phyloP scores from a whole-genome alignment of 2,888 invertebrate genomes.

The Polyploca ridens region DNA sequence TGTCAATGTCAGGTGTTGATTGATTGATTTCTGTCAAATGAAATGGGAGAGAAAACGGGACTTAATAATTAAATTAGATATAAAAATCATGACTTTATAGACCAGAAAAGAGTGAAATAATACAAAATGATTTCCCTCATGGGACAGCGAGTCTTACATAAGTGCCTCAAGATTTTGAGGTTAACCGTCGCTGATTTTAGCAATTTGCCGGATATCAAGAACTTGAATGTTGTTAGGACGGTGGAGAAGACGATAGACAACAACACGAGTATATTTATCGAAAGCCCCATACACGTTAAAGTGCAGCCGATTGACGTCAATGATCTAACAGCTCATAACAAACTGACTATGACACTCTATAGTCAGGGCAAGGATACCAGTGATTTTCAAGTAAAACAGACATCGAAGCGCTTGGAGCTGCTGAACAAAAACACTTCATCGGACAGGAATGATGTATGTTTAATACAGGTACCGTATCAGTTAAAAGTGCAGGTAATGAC shows the following conservation, averaged over 20 bases:
- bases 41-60: slow-evolving; percentile 39
- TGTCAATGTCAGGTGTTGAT: slow-evolving; percentile 65
- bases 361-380: slow-evolving; percentile 73
- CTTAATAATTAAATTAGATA: slow-evolving; percentile 48
- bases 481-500: slow-evolving; percentile 75
- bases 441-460: slow-evolving; percentile 74
- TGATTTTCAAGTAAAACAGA: slow-evolving; percentile 79
- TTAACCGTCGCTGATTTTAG: slow-evolving; percentile 74
- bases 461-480: slow-evolving; percentile 79
- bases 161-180: slow-evolving; percentile 81
- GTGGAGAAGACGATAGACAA: slow-evolving; percentile 79
- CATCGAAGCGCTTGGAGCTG: slow-evolving; percentile 75
- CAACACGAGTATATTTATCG: slow-evolving; percentile 77
- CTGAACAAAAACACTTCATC: slow-evolving; percentile 72
- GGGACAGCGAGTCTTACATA: slow-evolving; percentile 71
- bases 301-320: slow-evolving; percentile 78
- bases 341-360: slow-evolving; percentile 75
- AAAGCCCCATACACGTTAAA: slow-evolving; percentile 80
- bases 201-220: slow-evolving; percentile 73
- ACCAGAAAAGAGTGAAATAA: slow-evolving; percentile 27
- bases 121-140: slow-evolving; percentile 68
- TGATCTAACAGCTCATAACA: slow-evolving; percentile 73
- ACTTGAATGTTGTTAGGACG: slow-evolving; percentile 73
- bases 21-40: slow-evolving; percentile 42
- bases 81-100: slow-evolving; percentile 48